These are phyloP conservation scores for Mythimna impura DNA, from an alignment of 2,888 invertebrate species.

Conservation along the genomic window DNA sequence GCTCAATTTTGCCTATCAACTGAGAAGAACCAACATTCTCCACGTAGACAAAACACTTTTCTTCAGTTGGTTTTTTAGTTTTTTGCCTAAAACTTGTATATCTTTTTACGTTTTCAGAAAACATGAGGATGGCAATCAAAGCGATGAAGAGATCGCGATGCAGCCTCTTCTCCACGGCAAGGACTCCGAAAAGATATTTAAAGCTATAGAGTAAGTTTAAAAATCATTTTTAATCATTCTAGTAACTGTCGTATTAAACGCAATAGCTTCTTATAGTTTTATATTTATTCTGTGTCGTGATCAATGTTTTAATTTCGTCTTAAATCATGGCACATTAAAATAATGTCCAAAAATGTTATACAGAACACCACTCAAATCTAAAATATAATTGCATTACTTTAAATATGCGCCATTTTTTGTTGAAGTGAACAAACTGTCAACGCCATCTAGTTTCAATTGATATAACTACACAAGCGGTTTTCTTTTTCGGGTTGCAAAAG, in stretches of 20 bases:
- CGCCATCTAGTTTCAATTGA: conserved; percentile 9
- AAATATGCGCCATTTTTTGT: conserved; percentile 35
- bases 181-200: conserved; percentile 92
- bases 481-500: too few species aligned
- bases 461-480: background rate
- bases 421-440: background rate
- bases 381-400: background rate
- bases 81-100: background rate
- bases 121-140: conserved; percentile 84
- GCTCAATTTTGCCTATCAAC: too few species aligned
- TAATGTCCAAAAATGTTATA: conserved; percentile 66
- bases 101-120: conserved; percentile 70
- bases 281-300: conserved; percentile 71
- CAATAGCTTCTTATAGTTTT: conserved; percentile 58
- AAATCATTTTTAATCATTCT: conserved; percentile 13
- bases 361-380: conserved; percentile 51
- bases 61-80: background rate
- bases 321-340: conserved; percentile 88
- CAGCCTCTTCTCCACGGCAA: conserved; percentile 92
- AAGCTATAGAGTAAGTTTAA: conserved; percentile 92
- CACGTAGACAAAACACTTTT: background rate
- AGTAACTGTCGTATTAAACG: conserved; percentile 38
- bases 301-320: conserved; percentile 64
- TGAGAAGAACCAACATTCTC: too few species aligned
- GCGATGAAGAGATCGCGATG: conserved; percentile 95